Evolutionary conservation across 2,113 vertebrate genomes (phyloP).

Genomic region (Copsychus sechellarum): DNA sequence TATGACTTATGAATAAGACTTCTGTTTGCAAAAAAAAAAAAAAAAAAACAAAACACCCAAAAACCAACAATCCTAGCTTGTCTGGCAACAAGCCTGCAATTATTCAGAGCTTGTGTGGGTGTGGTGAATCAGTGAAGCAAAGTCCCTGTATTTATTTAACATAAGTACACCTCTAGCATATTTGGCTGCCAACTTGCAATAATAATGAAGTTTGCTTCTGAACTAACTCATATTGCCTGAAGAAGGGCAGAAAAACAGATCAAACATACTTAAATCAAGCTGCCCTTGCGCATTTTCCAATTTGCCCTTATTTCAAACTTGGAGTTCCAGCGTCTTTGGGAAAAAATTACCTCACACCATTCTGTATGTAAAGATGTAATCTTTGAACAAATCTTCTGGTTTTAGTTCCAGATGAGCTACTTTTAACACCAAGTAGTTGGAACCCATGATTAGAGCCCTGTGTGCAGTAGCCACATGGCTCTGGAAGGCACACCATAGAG

Average conservation of each 20-base stretch:
- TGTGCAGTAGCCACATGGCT: background rate
- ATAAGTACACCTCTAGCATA: background rate
- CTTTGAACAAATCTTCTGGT: background rate
- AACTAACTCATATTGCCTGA: constrained; percentile 36
- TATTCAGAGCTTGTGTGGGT: background rate
- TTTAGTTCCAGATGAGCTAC: background rate
- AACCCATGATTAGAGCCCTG: background rate
- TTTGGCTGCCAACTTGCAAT: background rate
- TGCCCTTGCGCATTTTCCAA: background rate
- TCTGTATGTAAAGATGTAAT: background rate
- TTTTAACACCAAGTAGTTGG: background rate
- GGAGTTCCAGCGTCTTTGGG: background rate
- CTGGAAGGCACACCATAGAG: background rate
- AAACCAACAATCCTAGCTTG: background rate
- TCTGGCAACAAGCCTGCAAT: constrained; percentile 43
- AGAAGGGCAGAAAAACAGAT: background rate
- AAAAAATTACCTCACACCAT: background rate
- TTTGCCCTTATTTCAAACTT: background rate
- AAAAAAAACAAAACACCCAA: too few species aligned
- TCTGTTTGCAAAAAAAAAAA: background rate
- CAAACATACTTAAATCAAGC: background rate
- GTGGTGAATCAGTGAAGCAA: constrained; percentile 34
- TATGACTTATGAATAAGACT: constrained; percentile 32
- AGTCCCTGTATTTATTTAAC: constrained; percentile 53
- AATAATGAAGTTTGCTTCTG: constrained; percentile 24